Conservation (phyloP, 2,113 vertebrate genomes). For the Struthidea cinerea region DNA sequence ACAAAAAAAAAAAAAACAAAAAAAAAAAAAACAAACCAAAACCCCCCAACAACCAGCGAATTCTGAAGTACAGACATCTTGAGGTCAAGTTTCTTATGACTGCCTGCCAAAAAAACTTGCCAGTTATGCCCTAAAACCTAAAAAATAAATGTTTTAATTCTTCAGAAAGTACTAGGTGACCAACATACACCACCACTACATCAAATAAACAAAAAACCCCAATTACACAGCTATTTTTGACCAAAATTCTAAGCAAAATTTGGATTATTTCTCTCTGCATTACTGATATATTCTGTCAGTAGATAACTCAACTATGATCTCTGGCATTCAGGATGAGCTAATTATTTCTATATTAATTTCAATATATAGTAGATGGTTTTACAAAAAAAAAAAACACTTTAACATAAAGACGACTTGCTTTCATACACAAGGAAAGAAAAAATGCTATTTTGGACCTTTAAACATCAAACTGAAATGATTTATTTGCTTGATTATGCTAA, state of each 20-base stretch:
- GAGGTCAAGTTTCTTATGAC: not conserved
- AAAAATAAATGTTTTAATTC: not conserved
- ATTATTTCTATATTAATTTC: not conserved
- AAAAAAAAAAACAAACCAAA: not conserved
- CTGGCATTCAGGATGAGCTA: not conserved
- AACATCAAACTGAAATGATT: not conserved
- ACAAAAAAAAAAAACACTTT: not conserved
- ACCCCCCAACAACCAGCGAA: rapidly evolving
- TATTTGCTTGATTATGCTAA: constrained; percentile 55
- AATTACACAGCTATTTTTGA: not conserved
- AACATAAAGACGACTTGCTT: not conserved
- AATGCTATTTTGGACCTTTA: not conserved
- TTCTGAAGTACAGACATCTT: not conserved
- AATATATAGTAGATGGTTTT: not conserved
- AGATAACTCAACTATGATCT: not conserved
- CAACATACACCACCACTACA: not conserved
- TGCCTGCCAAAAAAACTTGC: not conserved
- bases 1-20: rapidly evolving
- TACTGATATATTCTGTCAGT: not conserved
- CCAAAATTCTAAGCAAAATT: not conserved
- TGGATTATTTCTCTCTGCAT: not conserved
- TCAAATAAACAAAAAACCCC: too few relatives aligned
- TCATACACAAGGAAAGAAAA: not conserved
- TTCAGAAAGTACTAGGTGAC: not conserved
- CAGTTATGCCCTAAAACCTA: not conserved